These are phyloP conservation scores for Zosterops pallidus DNA, from an alignment of 2,113 vertebrate genomes.

Conservation along the genomic window DNA sequence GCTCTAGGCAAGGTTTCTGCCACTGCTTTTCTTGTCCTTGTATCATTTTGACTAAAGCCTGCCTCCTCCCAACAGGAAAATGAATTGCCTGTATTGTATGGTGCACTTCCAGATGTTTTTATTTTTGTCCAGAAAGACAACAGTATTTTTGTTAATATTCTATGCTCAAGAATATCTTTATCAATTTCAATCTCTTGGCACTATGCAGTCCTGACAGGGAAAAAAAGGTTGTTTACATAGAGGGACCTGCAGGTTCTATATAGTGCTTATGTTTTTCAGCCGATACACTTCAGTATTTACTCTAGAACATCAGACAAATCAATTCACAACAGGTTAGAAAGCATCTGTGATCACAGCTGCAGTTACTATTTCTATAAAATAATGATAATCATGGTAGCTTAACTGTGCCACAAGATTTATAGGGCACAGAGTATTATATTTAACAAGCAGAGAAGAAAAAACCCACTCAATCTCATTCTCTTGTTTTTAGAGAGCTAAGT, in stretches of 20 bases:
- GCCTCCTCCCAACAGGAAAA: not conserved
- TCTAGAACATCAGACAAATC: not conserved
- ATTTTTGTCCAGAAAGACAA: not conserved
- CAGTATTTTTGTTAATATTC: not conserved
- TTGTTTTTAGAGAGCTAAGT: not conserved
- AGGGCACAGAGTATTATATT: not conserved
- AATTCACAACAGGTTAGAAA: not conserved
- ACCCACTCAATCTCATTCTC: accelerated
- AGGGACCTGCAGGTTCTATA: not conserved
- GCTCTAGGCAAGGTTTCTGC: not conserved
- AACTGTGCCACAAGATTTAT: not conserved
- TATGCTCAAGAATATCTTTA: not conserved
- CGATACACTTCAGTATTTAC: not conserved
- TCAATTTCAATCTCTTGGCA: not conserved
- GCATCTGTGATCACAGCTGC: not conserved
- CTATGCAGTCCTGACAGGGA: not conserved
- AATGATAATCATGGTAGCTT: not conserved
- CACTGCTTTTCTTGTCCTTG: not conserved
- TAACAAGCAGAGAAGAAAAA: not conserved
- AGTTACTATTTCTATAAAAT: not conserved
- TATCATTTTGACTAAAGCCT: not conserved
- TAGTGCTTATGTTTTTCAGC: not conserved
- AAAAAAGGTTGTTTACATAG: not conserved
- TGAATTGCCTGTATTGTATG: not conserved
- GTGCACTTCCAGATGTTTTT: not conserved